A percentile compares a stretch with the other conserved stretches of the same genome.
These are phyloP conservation scores for Nymphalis io DNA, from an alignment of 1,140 invertebrate species.

Conservation along the genomic window DNA sequence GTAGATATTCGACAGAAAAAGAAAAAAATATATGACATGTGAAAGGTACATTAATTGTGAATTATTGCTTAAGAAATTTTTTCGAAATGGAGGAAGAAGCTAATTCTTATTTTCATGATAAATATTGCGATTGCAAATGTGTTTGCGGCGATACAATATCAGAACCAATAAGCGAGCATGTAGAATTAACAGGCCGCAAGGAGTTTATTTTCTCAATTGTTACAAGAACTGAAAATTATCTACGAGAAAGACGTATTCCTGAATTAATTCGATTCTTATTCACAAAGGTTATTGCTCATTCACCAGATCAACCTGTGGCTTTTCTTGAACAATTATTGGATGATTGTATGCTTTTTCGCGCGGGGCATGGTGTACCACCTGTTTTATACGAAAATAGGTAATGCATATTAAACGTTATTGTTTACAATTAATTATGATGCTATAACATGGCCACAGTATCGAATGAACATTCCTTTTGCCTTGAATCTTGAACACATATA, in stretches of 20 bases:
- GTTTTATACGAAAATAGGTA: constrained; percentile 67
- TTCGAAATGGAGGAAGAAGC: constrained; percentile 50
- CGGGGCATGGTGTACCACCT: constrained; percentile 58
- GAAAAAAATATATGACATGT: background rate
- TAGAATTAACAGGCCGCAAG: constrained; percentile 53
- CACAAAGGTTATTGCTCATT: constrained; percentile 59
- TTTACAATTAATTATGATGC: too few species aligned
- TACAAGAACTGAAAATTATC: constrained; percentile 64
- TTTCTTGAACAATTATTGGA: constrained; percentile 63
- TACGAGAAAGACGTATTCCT: constrained; percentile 62
- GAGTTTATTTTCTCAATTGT: constrained; percentile 56
- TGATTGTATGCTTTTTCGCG: constrained; percentile 69
- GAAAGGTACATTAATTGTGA: too few species aligned
- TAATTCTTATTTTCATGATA: constrained; percentile 25
- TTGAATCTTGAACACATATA: too few species aligned
- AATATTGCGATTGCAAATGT: constrained; percentile 56
- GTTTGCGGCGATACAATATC: constrained; percentile 39
- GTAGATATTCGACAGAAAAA: too few species aligned
- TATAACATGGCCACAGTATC: too few species aligned
- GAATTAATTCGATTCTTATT: constrained; percentile 64
- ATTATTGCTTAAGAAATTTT: background rate
- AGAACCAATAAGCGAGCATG: constrained; percentile 42
- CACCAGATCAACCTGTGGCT: constrained; percentile 49
- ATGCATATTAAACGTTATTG: background rate
- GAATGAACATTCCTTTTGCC: too few species aligned